Base-by-base conservation (phyloP, 2,113 vertebrate species). In the Motacilla alba region DNA sequence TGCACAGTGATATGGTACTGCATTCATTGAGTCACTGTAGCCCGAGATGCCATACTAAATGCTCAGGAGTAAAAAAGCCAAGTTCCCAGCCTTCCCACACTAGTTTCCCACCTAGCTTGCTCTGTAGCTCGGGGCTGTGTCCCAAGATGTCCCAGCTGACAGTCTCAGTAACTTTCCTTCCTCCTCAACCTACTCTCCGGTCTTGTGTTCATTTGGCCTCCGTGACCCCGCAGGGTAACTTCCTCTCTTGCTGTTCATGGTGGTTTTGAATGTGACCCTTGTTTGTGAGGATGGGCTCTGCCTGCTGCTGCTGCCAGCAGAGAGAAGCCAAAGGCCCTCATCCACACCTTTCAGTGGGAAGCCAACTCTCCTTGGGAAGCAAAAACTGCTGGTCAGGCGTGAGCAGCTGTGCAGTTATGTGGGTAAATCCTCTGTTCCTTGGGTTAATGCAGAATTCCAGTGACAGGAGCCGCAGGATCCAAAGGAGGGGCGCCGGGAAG, bases 401-500 rank as follows among this genome's bases (percentile, higher is more conserved):
- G 23, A 72, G 70, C 60, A 72, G 46, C 31, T 1, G 0, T 11
- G 46, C 52, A 13, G 49, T 49, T 64, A 1, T 0, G 1, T 15
- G 35, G 60, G 35, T 53, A 59, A 80, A 81, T 17, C 20, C 8
- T 39, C 19, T 58, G 28, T n/a, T 52, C 23, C n/a, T n/a, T 9
- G 22, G 33, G 31, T 22, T 33, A 39, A 21, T 26, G 1, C 7
- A 14, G 63, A 60, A 28, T 74, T 83, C 21, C 56, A 15, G 35
- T 33, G 70, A 3, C 62, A 20, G 30, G 16, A 50, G n/a, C 55
- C 33, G 33, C 1, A 2, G 60, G 3, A 2, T 50, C 91, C 39
- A 11, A 7, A 31, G 35, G 27, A 92, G 47, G 50, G 22, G 59
- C 56, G 15, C 23, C 0, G 0, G 31, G 37, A 62, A n/a, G 67